Conservation (phyloP, 2,797 vertebrate genomes). For the Hyperoplus immaculatus region DNA sequence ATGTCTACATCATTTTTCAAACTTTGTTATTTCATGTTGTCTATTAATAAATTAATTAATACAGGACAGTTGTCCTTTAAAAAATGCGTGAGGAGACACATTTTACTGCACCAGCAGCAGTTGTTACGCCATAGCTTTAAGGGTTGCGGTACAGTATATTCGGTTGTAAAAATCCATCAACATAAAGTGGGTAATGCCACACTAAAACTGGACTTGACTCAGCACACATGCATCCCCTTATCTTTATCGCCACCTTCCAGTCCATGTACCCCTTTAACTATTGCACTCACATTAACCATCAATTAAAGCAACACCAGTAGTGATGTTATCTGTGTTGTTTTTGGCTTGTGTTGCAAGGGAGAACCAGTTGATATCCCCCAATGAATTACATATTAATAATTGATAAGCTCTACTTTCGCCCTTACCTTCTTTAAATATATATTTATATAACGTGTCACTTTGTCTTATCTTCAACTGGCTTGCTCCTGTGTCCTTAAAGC, state of each 20-base stretch:
- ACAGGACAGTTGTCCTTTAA: slow-evolving; percentile 18
- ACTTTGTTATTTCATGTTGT: background rate
- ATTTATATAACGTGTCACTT: slow-evolving; percentile 68
- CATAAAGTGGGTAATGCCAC: slow-evolving; percentile 58
- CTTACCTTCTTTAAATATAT: slow-evolving; percentile 63
- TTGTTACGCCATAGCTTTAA: slow-evolving; percentile 32
- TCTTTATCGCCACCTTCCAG: slow-evolving; percentile 48
- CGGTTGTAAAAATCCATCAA: slow-evolving; percentile 56
- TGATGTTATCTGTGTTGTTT: slow-evolving; percentile 64
- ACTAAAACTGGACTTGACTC: slow-evolving; percentile 64
- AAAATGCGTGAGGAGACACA: slow-evolving; percentile 13
- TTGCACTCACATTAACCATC: slow-evolving; percentile 66
- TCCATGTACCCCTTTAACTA: slow-evolving; percentile 29
- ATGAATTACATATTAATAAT: slow-evolving; percentile 71
- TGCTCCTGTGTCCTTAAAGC: slow-evolving; percentile 49
- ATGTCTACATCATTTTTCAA: background rate
- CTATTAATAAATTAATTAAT: slow-evolving; percentile 15
- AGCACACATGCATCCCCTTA: slow-evolving; percentile 58
- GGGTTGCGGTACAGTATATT: slow-evolving; percentile 37
- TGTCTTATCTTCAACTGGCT: slow-evolving; percentile 60
- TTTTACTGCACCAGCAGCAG: slow-evolving; percentile 35
- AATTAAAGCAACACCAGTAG: slow-evolving; percentile 62
- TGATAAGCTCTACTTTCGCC: slow-evolving; percentile 61
- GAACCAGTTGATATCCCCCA: slow-evolving; percentile 57
- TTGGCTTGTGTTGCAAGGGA: slow-evolving; percentile 43